A percentile compares a stretch with the other conserved stretches of the same genome.
Evolutionary conservation across 2,888 invertebrate genomes (phyloP).

Genomic region (Chaetoderma sp.): DNA sequence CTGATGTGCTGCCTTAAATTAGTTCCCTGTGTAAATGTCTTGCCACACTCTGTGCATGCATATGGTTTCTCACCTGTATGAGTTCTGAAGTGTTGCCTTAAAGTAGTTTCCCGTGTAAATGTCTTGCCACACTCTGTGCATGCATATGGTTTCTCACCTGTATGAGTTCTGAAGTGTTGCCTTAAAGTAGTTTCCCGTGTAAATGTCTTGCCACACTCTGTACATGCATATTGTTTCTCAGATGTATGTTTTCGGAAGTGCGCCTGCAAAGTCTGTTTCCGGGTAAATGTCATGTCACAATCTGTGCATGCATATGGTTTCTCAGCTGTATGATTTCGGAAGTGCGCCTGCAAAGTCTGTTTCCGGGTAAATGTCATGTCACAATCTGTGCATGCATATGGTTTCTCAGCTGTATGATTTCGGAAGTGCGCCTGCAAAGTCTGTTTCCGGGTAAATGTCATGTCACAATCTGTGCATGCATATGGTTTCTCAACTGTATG

Average conservation of each 20-base stretch:
- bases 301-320: background rate
- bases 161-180: background rate
- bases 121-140: background rate
- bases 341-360: background rate
- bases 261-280: background rate
- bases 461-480: background rate
- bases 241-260: background rate
- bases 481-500: conserved; percentile 28
- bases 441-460: background rate
- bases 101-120: background rate
- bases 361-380: background rate
- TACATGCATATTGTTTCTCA: background rate
- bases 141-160: background rate
- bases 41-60: background rate
- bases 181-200: background rate
- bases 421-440: background rate
- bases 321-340: background rate
- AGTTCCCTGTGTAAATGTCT: background rate
- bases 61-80: background rate
- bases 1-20: background rate
- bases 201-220: background rate
- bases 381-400: background rate
- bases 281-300: background rate
- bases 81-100: background rate
- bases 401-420: background rate